phyloP scores from a whole-genome alignment of 2,113 vertebrate genomes.

The Chaenocephalus aceratus region DNA sequence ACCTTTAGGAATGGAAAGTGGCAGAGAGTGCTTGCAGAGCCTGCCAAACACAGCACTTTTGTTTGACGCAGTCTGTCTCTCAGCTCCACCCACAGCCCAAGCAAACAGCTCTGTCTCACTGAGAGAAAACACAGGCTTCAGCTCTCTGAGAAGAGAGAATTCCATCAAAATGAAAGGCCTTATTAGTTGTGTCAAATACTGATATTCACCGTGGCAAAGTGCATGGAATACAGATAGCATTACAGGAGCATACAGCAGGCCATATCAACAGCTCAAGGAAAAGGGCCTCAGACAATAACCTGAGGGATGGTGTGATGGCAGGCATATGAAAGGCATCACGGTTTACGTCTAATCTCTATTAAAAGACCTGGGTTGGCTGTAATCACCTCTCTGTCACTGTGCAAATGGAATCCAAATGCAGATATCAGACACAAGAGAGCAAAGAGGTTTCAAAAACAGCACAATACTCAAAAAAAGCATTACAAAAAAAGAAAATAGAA shows the following conservation, averaged over 20 bases:
- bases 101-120: conserved; percentile 55
- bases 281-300: conserved; percentile 57
- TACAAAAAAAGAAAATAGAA: conserved; percentile 4
- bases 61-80: conserved; percentile 62
- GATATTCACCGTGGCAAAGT: conserved; percentile 65
- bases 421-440: conserved; percentile 51
- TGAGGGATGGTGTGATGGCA: conserved; percentile 46
- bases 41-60: conserved; percentile 53
- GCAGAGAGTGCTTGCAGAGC: conserved; percentile 9
- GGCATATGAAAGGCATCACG: conserved; percentile 69
- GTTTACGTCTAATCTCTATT: conserved; percentile 71
- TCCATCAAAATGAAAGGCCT: conserved; percentile 73
- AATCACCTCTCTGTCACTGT: conserved; percentile 72
- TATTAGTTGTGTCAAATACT: conserved; percentile 71
- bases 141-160: conserved; percentile 46
- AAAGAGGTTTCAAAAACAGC: conserved; percentile 40
- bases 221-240: conserved; percentile 61
- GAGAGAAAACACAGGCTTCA: conserved; percentile 55
- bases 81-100: conserved; percentile 53
- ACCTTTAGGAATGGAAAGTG: conserved; percentile 37
- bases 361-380: conserved; percentile 64
- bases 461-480: conserved; percentile 3
- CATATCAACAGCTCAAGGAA: conserved; percentile 55
- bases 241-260: conserved; percentile 38
- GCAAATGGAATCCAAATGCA: conserved; percentile 70